Percentiles rank a stretch among this genome's conserved stretches.
These are phyloP conservation scores for Drosophila pallidifrons DNA, from an alignment of 1,140 invertebrate genomes.

Conservation along the genomic window DNA sequence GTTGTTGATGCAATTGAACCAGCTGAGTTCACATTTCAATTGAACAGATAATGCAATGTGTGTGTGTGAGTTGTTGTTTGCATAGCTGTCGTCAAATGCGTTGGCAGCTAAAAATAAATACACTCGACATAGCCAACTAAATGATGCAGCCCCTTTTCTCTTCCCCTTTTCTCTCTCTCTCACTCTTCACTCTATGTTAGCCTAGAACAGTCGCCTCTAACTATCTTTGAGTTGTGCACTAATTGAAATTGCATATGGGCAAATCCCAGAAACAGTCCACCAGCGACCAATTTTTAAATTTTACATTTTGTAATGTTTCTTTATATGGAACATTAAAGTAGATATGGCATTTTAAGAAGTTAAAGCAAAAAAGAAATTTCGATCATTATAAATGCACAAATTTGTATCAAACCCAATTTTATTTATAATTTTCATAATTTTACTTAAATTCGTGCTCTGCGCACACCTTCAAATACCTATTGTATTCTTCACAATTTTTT, in stretches of 20 bases:
- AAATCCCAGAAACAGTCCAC: no score
- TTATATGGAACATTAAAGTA: no score
- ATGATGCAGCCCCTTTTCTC: neutral
- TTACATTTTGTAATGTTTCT: no score
- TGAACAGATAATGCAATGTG: conserved; percentile 21
- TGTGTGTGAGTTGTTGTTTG: conserved; percentile 22
- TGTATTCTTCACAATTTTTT: no score
- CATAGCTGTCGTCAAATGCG: conserved; percentile 48
- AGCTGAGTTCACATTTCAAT: conserved; percentile 40
- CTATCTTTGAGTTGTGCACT: conserved; percentile 61
- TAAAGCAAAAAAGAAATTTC: no score
- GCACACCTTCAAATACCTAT: no score
- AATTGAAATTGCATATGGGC: conserved; percentile 74
- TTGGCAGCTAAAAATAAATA: conserved; percentile 62
- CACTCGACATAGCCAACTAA: conserved; percentile 31
- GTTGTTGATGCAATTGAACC: conserved; percentile 49
- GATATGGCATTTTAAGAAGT: no score
- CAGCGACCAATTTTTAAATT: no score
- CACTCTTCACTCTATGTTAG: neutral
- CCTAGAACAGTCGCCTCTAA: conserved; percentile 38
- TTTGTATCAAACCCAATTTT: no score
- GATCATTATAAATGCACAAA: no score
- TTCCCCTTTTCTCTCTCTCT: neutral
- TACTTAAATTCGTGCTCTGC: no score
- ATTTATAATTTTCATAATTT: no score